A percentile compares a stretch with the other conserved stretches of the same genome.
phyloP scores from a whole-genome alignment of 2,797 vertebrate species.

The Aythya fuligula region DNA sequence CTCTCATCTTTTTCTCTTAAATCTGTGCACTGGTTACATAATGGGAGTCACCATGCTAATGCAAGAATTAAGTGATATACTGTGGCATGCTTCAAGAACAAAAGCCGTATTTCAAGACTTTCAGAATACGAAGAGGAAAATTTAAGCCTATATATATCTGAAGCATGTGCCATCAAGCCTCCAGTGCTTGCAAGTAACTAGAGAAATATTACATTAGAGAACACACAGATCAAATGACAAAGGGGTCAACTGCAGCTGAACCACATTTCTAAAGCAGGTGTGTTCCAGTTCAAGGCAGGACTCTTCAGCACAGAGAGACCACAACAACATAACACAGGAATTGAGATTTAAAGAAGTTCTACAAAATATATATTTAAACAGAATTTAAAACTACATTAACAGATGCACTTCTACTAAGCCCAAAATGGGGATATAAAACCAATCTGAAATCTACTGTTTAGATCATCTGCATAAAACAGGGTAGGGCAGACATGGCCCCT shows the following conservation, averaged over 20 bases:
- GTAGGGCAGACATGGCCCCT: neutral
- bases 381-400: neutral
- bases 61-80: neutral
- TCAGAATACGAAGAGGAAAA: neutral
- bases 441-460: neutral
- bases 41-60: neutral
- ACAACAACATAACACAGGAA: neutral
- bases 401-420: neutral
- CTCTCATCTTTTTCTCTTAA: neutral
- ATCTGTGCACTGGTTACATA: neutral
- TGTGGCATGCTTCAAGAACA: neutral
- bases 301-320: neutral
- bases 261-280: neutral
- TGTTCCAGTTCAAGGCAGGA: neutral
- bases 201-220: neutral
- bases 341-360: neutral
- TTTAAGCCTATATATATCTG: neutral
- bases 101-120: neutral
- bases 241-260: neutral
- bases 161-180: neutral
- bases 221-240: neutral
- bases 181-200: neutral
- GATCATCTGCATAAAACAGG: neutral
- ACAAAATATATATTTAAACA: neutral
- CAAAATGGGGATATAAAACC: neutral